Conservation (phyloP, 2,888 invertebrate genomes). For the Saturnia japonica region DNA sequence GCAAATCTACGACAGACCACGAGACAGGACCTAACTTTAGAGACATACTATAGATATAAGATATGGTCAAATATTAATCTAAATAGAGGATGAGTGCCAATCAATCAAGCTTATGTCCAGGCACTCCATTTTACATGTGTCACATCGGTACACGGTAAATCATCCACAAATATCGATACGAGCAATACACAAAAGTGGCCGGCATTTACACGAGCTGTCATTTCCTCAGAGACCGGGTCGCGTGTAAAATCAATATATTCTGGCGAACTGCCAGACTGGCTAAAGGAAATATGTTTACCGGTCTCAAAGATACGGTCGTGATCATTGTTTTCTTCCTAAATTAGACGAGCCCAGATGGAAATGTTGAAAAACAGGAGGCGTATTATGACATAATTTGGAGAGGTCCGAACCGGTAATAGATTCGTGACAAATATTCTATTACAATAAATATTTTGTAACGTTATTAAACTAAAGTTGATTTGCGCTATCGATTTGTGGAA, state of each 20-base stretch:
- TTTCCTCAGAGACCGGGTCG: slow-evolving; percentile 13
- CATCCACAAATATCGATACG: slow-evolving; percentile 14
- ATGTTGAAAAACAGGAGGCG: slow-evolving; percentile 3
- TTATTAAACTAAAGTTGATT: background rate
- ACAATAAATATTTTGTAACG: too few relatives aligned
- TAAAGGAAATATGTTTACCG: slow-evolving; percentile 57
- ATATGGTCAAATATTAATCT: background rate
- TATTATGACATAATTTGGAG: slow-evolving; percentile 1
- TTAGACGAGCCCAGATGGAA: slow-evolving; percentile 43
- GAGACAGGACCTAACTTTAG: background rate
- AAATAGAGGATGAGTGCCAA: background rate
- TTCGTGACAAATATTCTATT: background rate
- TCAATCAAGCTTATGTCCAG: slow-evolving; percentile 12
- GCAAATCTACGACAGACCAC: too few relatives aligned
- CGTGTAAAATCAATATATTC: slow-evolving; percentile 52
- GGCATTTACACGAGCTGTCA: slow-evolving; percentile 12
- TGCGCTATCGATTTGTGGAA: background rate
- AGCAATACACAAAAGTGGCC: slow-evolving; percentile 16
- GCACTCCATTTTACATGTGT: slow-evolving; percentile 8
- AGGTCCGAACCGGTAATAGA: background rate
- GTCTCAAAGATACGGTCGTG: slow-evolving; percentile 44
- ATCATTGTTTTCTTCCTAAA: slow-evolving; percentile 57
- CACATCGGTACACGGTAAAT: slow-evolving; percentile 12
- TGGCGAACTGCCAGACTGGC: slow-evolving; percentile 47
- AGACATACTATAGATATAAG: background rate